Evolutionary conservation across 1,140 invertebrate species (phyloP), one percentile per base, ranked within the genome.

Genomic region (Antheraea mylitta): DNA sequence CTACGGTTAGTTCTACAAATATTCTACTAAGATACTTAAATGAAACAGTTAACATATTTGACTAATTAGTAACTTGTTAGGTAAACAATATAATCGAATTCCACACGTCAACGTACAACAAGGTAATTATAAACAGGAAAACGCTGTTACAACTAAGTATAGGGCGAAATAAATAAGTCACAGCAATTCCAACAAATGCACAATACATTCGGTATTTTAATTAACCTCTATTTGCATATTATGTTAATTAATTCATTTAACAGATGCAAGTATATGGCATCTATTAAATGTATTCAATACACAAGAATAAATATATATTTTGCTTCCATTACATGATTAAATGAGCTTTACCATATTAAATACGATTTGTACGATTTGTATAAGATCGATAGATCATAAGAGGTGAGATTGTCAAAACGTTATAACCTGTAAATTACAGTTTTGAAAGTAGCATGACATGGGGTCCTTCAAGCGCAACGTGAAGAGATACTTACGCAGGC

Each of bases 201-300:
- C 45, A 53, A 53, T 53, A 53, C 45, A n/a, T 53, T 53, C 16
- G 45, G 16, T 53, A 53, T 53, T 53, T 53, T n/a, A 53, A 53
- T 16, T 53, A 53, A 13, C 45, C 45, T 53, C 16, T 53, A 53
- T 53, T 53, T 53, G 13, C 11, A 53, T 53, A 6, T 16, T 9
- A 42, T 42, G 11, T 42, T 42, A 42, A 7, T 53, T 53, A 53
- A n/a, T 53, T 53, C 11, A 16, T 53, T 53, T 16, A 16, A 53
- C 45, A 16, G 13, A 53, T 13, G 11, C 45, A 53, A 53, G 16
- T 42, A 11, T 42, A 42, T 42, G 45, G 4, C 9, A 53, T 53
- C 13, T 53, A 53, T 53, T 42, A 8, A 0, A 10, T 42, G 11
- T 42, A 42, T 42, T 42, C 22, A 30, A 4, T 30, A 30, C 22